Evolutionary conservation across 2,113 vertebrate species (phyloP).

Genomic region (Alosa alosa): DNA sequence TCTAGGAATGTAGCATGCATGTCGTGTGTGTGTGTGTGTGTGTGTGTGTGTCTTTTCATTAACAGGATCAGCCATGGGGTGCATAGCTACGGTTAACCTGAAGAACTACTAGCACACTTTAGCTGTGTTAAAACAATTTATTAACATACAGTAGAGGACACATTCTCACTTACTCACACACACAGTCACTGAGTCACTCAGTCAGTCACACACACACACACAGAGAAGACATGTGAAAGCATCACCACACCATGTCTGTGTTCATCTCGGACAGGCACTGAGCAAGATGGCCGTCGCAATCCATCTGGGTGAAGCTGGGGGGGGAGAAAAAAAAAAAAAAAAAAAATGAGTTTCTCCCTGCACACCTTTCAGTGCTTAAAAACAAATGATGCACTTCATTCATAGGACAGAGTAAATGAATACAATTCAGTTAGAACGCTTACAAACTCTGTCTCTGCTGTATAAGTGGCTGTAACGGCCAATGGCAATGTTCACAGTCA

Average conservation of each 20-base stretch:
- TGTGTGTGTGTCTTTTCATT: no score
- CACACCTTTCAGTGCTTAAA: neutral
- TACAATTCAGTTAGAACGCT: neutral
- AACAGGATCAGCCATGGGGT: no score
- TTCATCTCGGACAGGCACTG: slow-evolving; percentile 84
- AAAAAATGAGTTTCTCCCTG: neutral
- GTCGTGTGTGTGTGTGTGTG: no score
- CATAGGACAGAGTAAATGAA: neutral
- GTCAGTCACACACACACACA: neutral
- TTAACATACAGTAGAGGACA: neutral
- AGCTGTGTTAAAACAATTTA: no score
- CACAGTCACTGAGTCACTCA: neutral
- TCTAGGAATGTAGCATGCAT: no score
- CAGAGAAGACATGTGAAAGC: neutral
- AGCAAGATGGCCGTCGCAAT: slow-evolving; percentile 84
- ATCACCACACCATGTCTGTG: slow-evolving; percentile 81
- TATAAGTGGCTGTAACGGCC: no score
- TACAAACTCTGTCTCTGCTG: neutral
- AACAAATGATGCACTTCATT: neutral
- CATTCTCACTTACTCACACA: slow-evolving; percentile 35
- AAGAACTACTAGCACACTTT: no score
- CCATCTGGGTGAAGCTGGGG: slow-evolving; percentile 83
- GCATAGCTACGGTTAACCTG: no score
- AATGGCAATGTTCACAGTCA: no score
- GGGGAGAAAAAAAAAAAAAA: slow-evolving; percentile 30